These are phyloP conservation scores for Hirtodrosophila trivittata DNA, from an alignment of 2,888 invertebrate species.

Conservation along the genomic window DNA sequence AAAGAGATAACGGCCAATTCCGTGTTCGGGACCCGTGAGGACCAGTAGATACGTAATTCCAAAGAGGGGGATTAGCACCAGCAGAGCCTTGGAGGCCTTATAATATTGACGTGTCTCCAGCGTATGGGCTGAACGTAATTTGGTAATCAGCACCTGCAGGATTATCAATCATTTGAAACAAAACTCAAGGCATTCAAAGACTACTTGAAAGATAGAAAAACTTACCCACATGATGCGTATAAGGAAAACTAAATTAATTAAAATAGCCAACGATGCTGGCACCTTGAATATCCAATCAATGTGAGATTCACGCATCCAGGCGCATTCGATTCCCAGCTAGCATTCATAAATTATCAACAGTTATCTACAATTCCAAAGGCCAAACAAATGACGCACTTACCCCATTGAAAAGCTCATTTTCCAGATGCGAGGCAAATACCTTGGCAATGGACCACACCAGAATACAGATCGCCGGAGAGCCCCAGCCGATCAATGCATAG, in stretches of 20 bases:
- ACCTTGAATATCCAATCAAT: slow-evolving; percentile 95
- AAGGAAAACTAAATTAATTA: slow-evolving; percentile 92
- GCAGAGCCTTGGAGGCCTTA: slow-evolving; percentile 94
- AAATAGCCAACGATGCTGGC: slow-evolving; percentile 91
- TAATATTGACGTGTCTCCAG: slow-evolving; percentile 95
- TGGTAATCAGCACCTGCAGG: slow-evolving; percentile 96
- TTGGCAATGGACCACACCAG: slow-evolving; percentile 82
- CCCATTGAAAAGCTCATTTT: slow-evolving; percentile 81
- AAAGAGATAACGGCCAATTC: slow-evolving; percentile 90
- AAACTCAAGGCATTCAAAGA: no score
- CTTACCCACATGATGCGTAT: slow-evolving; percentile 95
- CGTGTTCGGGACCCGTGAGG: slow-evolving; percentile 91
- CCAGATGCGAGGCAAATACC: slow-evolving; percentile 77
- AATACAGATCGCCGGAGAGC: slow-evolving; percentile 82
- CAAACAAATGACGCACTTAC: slow-evolving; percentile 63
- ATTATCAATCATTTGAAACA: no score
- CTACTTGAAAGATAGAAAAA: background rate
- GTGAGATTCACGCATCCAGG: slow-evolving; percentile 91
- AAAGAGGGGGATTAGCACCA: slow-evolving; percentile 95
- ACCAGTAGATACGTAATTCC: slow-evolving; percentile 95
- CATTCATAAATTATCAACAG: slow-evolving; percentile 12
- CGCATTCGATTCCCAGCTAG: slow-evolving; percentile 86
- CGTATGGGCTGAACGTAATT: slow-evolving; percentile 94
- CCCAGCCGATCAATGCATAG: slow-evolving; percentile 94
- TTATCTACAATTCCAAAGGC: slow-evolving; percentile 3